A percentile compares a stretch with the other conserved stretches of the same genome.
phyloP scores from a whole-genome alignment of 2,888 invertebrate genomes.

The Seladonia tumulorum region DNA sequence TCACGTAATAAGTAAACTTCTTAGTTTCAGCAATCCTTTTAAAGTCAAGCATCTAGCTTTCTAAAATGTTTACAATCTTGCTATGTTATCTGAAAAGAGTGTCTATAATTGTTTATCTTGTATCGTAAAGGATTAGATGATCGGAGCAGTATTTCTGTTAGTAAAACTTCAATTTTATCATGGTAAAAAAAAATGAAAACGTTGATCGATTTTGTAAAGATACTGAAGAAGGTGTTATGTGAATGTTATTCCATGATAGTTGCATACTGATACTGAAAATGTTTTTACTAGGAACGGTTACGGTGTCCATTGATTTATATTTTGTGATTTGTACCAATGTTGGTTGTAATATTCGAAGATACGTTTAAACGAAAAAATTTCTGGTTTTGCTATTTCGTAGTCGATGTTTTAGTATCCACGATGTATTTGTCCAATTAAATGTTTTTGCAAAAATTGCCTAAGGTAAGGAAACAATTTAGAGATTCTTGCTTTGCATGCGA shows the following conservation, averaged over 20 bases:
- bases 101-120: not conserved
- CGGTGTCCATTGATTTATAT: conserved; percentile 33
- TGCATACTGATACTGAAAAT: conserved; percentile 81
- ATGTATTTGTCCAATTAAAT: conserved; percentile 24
- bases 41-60: conserved; percentile 2
- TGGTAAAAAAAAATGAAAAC: not conserved
- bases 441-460: conserved; percentile 23
- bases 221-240: conserved; percentile 50
- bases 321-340: conserved; percentile 42
- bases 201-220: not conserved
- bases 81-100: not conserved
- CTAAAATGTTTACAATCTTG: not conserved
- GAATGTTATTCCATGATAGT: conserved; percentile 48
- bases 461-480: conserved; percentile 66
- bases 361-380: conserved; percentile 19
- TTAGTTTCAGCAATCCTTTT: conserved; percentile 14
- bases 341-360: conserved; percentile 14
- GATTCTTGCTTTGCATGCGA: conserved; percentile 56
- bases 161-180: not conserved
- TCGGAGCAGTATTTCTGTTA: not conserved
- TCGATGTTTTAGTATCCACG: conserved; percentile 12
- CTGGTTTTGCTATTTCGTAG: conserved; percentile 2
- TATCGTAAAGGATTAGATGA: not conserved
- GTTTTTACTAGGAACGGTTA: conserved; percentile 61
- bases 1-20: conserved; percentile 18